Conservation (phyloP, 2,113 vertebrate species). For the Condylura cristata region DNA sequence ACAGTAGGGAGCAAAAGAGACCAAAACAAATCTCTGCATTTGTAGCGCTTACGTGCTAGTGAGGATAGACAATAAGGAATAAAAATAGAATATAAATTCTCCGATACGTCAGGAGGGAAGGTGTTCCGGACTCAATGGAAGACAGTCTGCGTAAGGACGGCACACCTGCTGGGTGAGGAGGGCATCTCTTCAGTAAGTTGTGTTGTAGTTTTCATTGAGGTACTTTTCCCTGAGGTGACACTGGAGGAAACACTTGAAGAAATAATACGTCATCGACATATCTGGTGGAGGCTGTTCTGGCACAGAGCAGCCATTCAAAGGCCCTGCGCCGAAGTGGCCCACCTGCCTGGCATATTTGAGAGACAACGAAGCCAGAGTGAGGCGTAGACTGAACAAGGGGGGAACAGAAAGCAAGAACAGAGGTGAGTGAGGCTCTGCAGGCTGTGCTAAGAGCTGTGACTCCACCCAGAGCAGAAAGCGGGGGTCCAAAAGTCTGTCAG, state of each 20-base stretch:
- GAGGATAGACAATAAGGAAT: background rate
- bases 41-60: background rate
- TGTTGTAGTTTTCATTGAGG: background rate
- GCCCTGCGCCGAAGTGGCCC: background rate
- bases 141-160: background rate
- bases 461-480: background rate
- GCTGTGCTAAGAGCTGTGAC: background rate
- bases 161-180: background rate
- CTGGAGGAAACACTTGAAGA: conserved; percentile 10
- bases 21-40: background rate
- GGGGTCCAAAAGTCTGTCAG: background rate
- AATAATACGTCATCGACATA: background rate
- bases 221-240: background rate
- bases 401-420: background rate
- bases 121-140: background rate
- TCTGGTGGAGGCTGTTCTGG: background rate
- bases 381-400: background rate
- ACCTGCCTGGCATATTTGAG: background rate
- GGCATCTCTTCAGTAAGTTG: background rate
- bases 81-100: background rate
- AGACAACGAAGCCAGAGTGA: background rate
- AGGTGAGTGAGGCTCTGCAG: background rate
- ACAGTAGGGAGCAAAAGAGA: background rate
- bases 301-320: background rate
- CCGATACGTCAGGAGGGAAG: background rate